A percentile compares a stretch with the other conserved stretches of the same genome.
phyloP scores from a whole-genome alignment of 2,888 invertebrate species.

The Cyclophora albipunctata region DNA sequence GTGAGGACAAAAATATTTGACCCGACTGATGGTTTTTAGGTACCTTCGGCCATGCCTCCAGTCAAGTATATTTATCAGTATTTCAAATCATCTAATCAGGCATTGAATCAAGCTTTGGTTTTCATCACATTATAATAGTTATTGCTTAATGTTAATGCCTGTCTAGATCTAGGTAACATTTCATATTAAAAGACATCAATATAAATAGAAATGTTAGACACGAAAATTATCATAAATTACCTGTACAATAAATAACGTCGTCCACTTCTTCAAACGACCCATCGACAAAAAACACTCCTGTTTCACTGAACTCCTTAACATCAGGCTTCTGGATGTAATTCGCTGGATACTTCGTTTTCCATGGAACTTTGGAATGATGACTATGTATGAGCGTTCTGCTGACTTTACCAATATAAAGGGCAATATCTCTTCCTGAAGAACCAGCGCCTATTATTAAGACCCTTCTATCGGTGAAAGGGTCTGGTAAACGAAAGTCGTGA shows the following conservation, averaged over 20 bases:
- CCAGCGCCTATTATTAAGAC: constrained; percentile 83
- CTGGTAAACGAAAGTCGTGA: constrained; percentile 81
- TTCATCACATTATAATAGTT: neutral
- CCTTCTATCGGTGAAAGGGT: constrained; percentile 69
- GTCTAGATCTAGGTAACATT: neutral
- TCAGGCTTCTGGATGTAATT: constrained; percentile 74
- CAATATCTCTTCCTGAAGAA: constrained; percentile 83
- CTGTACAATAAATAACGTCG: constrained; percentile 82
- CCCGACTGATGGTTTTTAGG: no score
- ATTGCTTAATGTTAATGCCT: neutral
- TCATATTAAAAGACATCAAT: no score
- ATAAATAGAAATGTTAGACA: no score
- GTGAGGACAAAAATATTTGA: no score
- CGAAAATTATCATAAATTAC: constrained; percentile 36
- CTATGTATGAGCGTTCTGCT: constrained; percentile 70
- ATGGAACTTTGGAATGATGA: constrained; percentile 66
- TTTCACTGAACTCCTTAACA: constrained; percentile 58
- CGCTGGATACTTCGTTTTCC: constrained; percentile 52
- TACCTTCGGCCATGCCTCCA: no score
- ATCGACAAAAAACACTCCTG: constrained; percentile 76
- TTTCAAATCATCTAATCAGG: neutral
- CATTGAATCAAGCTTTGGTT: neutral
- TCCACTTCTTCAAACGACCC: constrained; percentile 77
- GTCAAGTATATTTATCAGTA: no score
- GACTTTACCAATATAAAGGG: constrained; percentile 75